phyloP scores from a whole-genome alignment of 2,113 vertebrate species.

The Nansenia antarctica region DNA sequence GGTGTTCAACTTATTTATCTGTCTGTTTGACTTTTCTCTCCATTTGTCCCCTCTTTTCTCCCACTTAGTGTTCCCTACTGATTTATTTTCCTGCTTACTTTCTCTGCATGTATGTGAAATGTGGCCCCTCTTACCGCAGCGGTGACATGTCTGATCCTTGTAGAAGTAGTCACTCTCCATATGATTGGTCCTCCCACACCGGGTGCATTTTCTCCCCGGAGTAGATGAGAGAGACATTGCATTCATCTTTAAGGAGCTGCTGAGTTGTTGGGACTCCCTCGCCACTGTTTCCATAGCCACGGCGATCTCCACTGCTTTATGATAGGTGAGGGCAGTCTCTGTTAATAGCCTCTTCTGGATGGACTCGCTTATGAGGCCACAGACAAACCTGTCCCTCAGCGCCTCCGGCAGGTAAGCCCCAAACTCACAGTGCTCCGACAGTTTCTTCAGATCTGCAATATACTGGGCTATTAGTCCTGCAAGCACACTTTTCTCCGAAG shows the following conservation, averaged over 20 bases:
- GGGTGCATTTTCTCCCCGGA: background rate
- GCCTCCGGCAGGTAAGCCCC: conserved; percentile 56
- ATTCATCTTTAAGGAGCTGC: no score
- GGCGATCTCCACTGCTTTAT: conserved; percentile 32
- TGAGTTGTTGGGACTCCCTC: no score
- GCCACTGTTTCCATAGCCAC: conserved; percentile 1
- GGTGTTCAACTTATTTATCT: conserved; percentile 4
- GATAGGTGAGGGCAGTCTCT: conserved; percentile 34
- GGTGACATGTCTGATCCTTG: conserved; percentile 9
- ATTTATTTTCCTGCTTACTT: background rate
- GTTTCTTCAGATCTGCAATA: conserved; percentile 47
- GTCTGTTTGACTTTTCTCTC: conserved; percentile 16
- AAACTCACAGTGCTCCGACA: conserved; percentile 43
- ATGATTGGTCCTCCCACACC: conserved; percentile 11
- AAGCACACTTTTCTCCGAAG: no score
- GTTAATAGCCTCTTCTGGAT: conserved; percentile 53
- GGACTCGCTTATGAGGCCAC: conserved; percentile 55
- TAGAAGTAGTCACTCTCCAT: conserved; percentile 9
- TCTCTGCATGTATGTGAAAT: background rate
- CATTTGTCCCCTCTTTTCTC: conserved; percentile 2
- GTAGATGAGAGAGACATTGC: no score
- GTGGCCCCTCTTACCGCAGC: conserved; percentile 12
- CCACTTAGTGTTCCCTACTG: background rate
- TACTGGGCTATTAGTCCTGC: conserved; percentile 56
- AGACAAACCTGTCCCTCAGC: conserved; percentile 61